Evolutionary conservation across 2,113 vertebrate genomes (phyloP).

Genomic region (Platichthys flesus): DNA sequence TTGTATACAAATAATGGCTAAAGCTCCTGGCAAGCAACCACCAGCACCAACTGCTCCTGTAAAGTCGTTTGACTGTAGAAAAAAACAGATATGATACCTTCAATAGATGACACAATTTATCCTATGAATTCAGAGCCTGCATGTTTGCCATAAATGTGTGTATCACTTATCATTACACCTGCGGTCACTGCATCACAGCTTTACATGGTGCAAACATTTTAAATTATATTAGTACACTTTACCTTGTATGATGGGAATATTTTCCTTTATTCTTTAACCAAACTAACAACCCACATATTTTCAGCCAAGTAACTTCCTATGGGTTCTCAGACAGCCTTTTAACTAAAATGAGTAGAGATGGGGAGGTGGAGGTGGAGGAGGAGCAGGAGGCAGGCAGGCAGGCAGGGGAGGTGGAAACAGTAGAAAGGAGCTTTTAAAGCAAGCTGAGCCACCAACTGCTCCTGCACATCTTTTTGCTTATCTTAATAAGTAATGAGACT

Average conservation of each 20-base stretch:
- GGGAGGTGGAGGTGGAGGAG: constrained; percentile 14
- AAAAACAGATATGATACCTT: too few relatives aligned
- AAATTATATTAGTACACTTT: constrained; percentile 39
- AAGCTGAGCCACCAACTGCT: constrained; percentile 89
- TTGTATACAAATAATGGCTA: too few relatives aligned
- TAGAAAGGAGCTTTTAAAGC: constrained; percentile 81
- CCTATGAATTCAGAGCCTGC: not conserved
- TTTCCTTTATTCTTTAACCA: constrained; percentile 45
- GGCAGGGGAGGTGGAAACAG: constrained; percentile 57
- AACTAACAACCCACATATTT: constrained; percentile 62
- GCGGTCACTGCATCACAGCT: not conserved
- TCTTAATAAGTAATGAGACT: constrained; percentile 99
- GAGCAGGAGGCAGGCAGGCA: constrained; percentile 20
- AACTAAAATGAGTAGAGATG: constrained; percentile 39
- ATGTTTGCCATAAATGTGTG: not conserved
- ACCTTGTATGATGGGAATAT: constrained; percentile 4
- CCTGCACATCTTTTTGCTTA: constrained; percentile 92
- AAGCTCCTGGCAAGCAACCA: too few relatives aligned
- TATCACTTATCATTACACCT: not conserved
- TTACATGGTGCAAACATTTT: not conserved
- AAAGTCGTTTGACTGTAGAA: too few relatives aligned
- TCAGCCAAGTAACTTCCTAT: constrained; percentile 52
- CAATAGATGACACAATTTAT: not conserved
- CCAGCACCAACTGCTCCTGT: too few relatives aligned
- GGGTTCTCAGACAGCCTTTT: constrained; percentile 52